Conservation (phyloP, 2,113 vertebrate species). For the Craseonycteris thonglongyai region DNA sequence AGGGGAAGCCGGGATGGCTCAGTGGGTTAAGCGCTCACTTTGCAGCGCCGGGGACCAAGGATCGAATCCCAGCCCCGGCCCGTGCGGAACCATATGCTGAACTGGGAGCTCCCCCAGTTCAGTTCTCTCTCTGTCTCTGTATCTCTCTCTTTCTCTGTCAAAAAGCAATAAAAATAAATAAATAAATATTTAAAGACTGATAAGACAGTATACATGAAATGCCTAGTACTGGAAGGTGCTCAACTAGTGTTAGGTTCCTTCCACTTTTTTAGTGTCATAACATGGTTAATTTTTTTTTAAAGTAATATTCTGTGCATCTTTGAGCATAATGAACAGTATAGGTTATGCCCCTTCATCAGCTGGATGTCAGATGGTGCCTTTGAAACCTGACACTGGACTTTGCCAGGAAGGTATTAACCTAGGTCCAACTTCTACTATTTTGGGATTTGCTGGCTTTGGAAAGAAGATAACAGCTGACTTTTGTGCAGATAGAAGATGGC, state of each 20-base stretch:
- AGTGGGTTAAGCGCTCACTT: too few relatives aligned
- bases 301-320: conserved; percentile 25
- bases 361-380: conserved; percentile 25
- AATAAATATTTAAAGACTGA: conserved; percentile 41
- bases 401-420: conserved; percentile 59
- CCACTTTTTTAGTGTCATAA: not conserved
- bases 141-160: too few relatives aligned
- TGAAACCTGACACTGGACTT: conserved; percentile 50
- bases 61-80: too few relatives aligned
- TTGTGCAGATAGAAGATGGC: conserved; percentile 40
- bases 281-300: conserved; percentile 18
- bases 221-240: not conserved
- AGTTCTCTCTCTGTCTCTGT: too few relatives aligned
- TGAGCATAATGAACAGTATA: not conserved
- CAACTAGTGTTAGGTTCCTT: conserved; percentile 22
- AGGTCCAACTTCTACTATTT: conserved; percentile 42
- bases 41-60: too few relatives aligned
- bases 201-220: conserved; percentile 25
- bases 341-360: not conserved
- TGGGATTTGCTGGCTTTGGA: conserved; percentile 63
- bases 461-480: conserved; percentile 66
- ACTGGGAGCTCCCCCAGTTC: too few relatives aligned
- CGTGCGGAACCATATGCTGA: too few relatives aligned
- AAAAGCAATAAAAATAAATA: too few relatives aligned
- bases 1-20: too few relatives aligned